Evolutionary conservation across 1,140 invertebrate genomes (phyloP), one percentile per base, ranked within the genome.

Genomic region (Hermatobates lingyangjiaoensis): DNA sequence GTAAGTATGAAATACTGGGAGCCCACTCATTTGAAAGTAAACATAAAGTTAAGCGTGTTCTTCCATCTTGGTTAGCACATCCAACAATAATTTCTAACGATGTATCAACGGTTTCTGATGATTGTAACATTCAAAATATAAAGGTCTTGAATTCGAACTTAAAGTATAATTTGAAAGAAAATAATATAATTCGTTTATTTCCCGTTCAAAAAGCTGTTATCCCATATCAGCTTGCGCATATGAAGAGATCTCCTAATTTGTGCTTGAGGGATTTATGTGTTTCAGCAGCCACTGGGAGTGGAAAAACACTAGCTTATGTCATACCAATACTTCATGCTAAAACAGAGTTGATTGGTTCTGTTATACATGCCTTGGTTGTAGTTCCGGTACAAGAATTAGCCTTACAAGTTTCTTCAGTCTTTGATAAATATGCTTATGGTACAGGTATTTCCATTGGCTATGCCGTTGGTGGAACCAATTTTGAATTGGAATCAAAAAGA

Each of bases 211-310:
- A 68, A 26, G 70, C 74, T 60, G 76, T 95, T 0, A 81, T 96
- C 54, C 83, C 87, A 2, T 88, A 80, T 71, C 66, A 95, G 30
- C 60, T 91, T 5, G 65, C 76, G 54, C 72, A 72, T 53, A 68
- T 76, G 51, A 65, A 71, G 38, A 69, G 75, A 52, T 72, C 76
- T 34, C 59, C 66, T 52, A 64, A 70, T 1, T 73, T 77, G 55
- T 76, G 83, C 65, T 81, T 83, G 0, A 73, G 78, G 56, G 94
- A 98, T 66, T 72, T 95, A n/a, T 97, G 93, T 71, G 84, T 98
- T 30, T 94, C 90, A 23, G 90, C 93, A 39, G 91, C 93, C 21
- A 98, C 95, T 15, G 95, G 94, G 12, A 95, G 90, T 74, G 94
- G 94, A 10, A 98, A 98, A 73, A 98, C 94, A 1, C 67, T 98